Conservation (phyloP, 2,113 vertebrate genomes). For the Halichoerus grypus region DNA sequence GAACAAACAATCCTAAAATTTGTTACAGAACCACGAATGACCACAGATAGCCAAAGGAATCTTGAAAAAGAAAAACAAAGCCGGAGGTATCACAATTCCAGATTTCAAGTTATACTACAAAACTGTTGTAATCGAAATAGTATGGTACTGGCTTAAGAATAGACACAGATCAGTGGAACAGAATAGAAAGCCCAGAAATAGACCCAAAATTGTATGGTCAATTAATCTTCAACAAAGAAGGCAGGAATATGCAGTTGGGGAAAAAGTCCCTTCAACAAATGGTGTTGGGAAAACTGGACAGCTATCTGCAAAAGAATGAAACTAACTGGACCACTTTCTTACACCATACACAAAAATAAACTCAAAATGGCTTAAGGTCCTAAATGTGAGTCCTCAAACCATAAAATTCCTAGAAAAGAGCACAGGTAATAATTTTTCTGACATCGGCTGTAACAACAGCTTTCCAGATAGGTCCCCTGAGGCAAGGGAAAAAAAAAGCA, state of each 20-base stretch:
- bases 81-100: neutral
- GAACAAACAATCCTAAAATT: neutral
- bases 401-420: neutral
- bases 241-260: neutral
- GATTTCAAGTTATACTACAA: neutral
- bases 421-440: neutral
- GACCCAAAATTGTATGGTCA: neutral
- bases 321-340: neutral
- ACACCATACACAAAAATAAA: neutral
- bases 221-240: neutral
- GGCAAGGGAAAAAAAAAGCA: neutral
- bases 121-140: neutral
- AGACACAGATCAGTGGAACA: neutral
- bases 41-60: neutral
- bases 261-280: neutral
- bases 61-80: neutral
- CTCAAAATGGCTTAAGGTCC: neutral
- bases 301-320: neutral
- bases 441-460: neutral
- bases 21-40: neutral
- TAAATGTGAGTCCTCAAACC: neutral
- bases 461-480: neutral
- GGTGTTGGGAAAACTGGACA: neutral
- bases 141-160: neutral
- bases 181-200: neutral